Base-by-base conservation (phyloP, 1,140 invertebrate genomes). In the Papilio glaucus region DNA sequence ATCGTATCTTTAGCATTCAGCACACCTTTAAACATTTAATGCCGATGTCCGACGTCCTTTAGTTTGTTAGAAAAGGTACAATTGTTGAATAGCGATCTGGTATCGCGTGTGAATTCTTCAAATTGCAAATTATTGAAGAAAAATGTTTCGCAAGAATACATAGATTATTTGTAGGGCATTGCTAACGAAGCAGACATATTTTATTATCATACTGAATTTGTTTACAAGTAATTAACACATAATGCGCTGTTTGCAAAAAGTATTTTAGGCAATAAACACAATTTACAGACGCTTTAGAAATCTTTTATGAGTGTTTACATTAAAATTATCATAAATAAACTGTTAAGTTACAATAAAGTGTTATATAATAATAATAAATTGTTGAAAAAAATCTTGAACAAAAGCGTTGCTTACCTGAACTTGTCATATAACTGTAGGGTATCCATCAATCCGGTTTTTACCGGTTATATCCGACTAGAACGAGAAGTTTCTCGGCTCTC, bases 371-470 rank as follows among this genome's bases (percentile, higher is more conserved):
- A 15, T 45, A n/a, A n/a, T 45, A n/a, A 45, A 45, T 45, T 3
- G 8, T 49, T 8, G 18, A 41, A 53, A 24, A 24, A 9, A 53
- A 53, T 53, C 45, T 42, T 42, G n/a, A 49, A 49, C 7, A 49
- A 49, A 21, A 12, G 13, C n/a, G 18, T 4, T 33, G 2, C 21
- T 26, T 53, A 53, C 49, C 49, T 53, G 49, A 10, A 53, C 49
- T 24, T 12, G 21, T 21, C 21, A 18, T 26, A 60, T 61, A 61
- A 33, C 26, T 39, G 18, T 63, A 63, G 61, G 61, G 61, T 39
- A 37, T 63, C 61, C 61, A 63, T 63, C 29, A 39, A 38, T 63
- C 29, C 61, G 15, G 61, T 63, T 63, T 63, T 63, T 13, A 63
- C 61, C 15, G 61, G 61, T 63, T 63, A 18, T 10, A 63, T 63